phyloP scores from a whole-genome alignment of 2,797 vertebrate genomes.

The Darevskia mixta region DNA sequence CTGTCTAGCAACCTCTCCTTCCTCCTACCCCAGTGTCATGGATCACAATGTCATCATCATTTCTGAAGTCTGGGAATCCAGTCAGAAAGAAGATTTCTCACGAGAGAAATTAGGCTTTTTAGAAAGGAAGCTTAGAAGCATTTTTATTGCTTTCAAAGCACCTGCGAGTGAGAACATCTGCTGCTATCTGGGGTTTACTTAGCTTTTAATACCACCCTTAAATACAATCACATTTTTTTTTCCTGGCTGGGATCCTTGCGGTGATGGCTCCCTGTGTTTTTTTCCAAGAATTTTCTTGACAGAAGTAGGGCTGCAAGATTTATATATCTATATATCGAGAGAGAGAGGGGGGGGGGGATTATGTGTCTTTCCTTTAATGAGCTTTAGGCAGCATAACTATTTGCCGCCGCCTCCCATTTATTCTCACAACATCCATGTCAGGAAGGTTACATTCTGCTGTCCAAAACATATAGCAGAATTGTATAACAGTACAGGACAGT shows the following conservation, averaged over 20 bases:
- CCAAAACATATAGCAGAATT: slow-evolving; percentile 3
- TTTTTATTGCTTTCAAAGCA: slow-evolving; percentile 23
- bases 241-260: not conserved
- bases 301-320: not conserved
- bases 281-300: not conserved
- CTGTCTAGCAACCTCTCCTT: not conserved
- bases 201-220: slow-evolving; percentile 20
- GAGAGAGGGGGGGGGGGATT: not conserved
- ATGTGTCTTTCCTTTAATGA: not conserved
- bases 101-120: slow-evolving; percentile 15
- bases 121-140: not conserved
- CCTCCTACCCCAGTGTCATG: not conserved
- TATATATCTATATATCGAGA: too few relatives aligned
- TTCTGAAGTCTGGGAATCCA: slow-evolving; percentile 13
- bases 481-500: not conserved
- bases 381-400: not conserved
- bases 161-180: slow-evolving; percentile 15
- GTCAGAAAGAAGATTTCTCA: slow-evolving; percentile 27
- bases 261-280: not conserved
- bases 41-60: slow-evolving; percentile 1
- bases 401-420: not conserved
- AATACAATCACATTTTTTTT: slow-evolving; percentile 5
- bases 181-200: not conserved
- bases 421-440: not conserved
- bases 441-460: not conserved